Base-by-base conservation (phyloP, 2,888 invertebrate genomes). In the Morpho deidamia region DNA sequence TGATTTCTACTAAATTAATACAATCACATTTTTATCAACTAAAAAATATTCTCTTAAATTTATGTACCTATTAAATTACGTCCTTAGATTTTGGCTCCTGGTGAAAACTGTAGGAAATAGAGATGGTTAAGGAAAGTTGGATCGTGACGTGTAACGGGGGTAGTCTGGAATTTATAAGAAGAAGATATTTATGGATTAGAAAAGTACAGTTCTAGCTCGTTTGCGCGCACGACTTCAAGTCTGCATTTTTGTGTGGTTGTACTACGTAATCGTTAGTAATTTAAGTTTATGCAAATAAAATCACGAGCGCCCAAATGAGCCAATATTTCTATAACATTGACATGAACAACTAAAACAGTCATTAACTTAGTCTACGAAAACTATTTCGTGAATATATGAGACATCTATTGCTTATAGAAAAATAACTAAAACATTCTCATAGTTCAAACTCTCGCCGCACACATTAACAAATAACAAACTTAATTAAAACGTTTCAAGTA, bases 401-500 rank as follows among this genome's bases (percentile, higher is more conserved):
- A 58, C 60, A 58, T 43, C 44, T 48, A 52, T 56, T 59, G 53
- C 45, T 59, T 56, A 53, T 51, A 54, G 48, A 53, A 47, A 58
- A 53, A 55, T 48, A 54, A 56, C 42, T 51, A 48, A 54, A 49
- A 50, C 55, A 55, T 52, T 48, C 50, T 56, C 40, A 54, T 59
- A 53, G 53, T 56, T 47, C 47, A 48, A 56, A 48, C 54, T 49
- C 51, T 76, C 73, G 71, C 67, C 74, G 66, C 63, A 73, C 72
- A 74, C 67, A 72, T 75, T 84, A 87, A 87, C 85, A 88, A 87
- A 84, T 83, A 88, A 88, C 86, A 85, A 49, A 88, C 85, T 87
- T 87, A 89, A 85, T 85, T 82, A 85, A 84, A 82, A 79, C 78
- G 68, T 78, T 69, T 83, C 82, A 80, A 81, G 85, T 81, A 86